phyloP scores from a whole-genome alignment of 2,888 invertebrate species.

The Caenorhabditis becei region DNA sequence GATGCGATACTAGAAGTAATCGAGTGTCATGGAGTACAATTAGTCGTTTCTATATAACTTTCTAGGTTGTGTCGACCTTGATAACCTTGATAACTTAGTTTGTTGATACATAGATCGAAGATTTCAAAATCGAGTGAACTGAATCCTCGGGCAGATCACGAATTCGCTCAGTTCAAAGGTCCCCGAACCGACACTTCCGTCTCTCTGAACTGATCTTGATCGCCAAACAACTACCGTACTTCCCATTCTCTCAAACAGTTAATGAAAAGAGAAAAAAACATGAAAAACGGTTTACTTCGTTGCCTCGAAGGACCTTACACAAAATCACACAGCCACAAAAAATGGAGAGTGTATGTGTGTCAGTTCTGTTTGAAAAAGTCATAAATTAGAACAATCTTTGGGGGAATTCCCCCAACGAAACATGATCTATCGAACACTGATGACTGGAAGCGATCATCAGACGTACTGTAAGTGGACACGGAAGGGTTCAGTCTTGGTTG shows the following conservation, averaged over 20 bases:
- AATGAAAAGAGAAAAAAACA: neutral
- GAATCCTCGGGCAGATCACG: no score
- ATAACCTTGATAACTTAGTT: no score
- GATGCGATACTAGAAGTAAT: no score
- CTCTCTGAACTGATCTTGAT: neutral
- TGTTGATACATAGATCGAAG: no score
- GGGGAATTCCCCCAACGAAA: neutral
- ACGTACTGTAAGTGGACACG: neutral
- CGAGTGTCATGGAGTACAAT: no score
- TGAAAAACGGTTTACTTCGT: neutral
- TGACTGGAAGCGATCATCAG: neutral
- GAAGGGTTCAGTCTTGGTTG: no score
- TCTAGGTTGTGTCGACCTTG: no score
- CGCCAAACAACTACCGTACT: neutral
- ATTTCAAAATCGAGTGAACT: no score
- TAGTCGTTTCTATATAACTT: no score
- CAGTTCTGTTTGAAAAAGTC: neutral
- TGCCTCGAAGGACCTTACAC: neutral
- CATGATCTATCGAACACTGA: constrained; percentile 1
- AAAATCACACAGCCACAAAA: neutral
- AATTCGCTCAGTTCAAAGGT: no score
- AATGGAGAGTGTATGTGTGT: neutral
- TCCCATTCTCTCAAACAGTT: neutral
- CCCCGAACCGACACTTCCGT: no score
- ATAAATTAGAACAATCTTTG: neutral